Percentiles rank a stretch among this genome's conserved stretches.
Evolutionary conservation across 2,888 invertebrate genomes (phyloP).

Genomic region (Ellobium chinense): DNA sequence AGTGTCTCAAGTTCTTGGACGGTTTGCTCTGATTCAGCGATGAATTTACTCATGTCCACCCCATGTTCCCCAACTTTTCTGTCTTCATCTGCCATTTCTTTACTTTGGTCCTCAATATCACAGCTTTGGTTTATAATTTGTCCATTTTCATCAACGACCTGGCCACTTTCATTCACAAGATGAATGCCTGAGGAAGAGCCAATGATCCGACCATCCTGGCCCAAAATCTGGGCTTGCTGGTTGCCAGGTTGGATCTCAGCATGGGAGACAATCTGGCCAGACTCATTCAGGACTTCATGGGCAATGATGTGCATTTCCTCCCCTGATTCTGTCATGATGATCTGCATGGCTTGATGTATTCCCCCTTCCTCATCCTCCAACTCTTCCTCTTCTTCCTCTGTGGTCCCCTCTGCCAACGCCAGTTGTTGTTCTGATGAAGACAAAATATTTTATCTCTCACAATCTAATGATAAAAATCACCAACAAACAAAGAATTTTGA

Average conservation of each 20-base stretch:
- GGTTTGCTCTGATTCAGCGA: too few species aligned
- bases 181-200: not conserved
- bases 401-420: constrained; percentile 19
- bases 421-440: constrained; percentile 30
- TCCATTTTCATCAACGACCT: not conserved
- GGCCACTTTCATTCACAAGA: not conserved
- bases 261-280: constrained; percentile 8
- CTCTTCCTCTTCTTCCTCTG: constrained; percentile 37
- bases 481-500: too few species aligned
- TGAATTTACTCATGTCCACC: too few species aligned
- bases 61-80: too few species aligned
- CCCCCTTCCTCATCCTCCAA: constrained; percentile 29
- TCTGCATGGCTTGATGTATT: constrained; percentile 29
- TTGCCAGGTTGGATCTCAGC: not conserved
- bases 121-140: not conserved
- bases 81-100: too few species aligned
- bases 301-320: constrained; percentile 32
- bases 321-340: constrained; percentile 36
- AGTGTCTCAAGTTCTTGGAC: too few species aligned
- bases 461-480: not conserved
- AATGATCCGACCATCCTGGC: not conserved
- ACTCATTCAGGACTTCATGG: not conserved
- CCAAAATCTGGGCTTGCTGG: not conserved
- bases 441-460: not conserved
- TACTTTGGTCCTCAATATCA: too few species aligned